phyloP scores from a whole-genome alignment of 2,797 vertebrate genomes.

The Anas bahamensis region DNA sequence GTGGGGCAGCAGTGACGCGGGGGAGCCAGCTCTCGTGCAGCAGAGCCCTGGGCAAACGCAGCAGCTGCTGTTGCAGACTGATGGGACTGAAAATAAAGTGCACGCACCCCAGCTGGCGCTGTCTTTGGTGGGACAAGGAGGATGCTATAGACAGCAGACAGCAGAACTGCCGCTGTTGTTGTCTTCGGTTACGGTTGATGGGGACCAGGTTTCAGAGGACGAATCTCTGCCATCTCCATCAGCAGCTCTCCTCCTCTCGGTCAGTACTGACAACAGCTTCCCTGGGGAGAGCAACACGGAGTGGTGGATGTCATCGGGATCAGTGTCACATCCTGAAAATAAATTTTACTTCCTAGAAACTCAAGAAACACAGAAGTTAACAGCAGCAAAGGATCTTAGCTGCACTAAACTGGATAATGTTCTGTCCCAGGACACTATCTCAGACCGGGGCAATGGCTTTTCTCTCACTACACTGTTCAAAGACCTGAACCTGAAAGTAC shows the following conservation, averaged over 20 bases:
- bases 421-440: not conserved
- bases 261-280: fast-evolving
- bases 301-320: not conserved
- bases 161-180: not conserved
- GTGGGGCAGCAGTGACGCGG: not conserved
- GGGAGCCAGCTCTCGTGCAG: not conserved
- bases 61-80: not conserved
- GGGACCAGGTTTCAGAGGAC: not conserved
- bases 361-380: not conserved
- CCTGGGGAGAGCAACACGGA: not conserved
- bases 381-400: not conserved
- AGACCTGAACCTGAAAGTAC: slow-evolving; percentile 73
- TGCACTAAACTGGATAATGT: not conserved
- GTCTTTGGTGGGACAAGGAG: not conserved
- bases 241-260: not conserved
- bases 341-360: not conserved
- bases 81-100: fast-evolving
- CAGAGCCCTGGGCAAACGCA: not conserved
- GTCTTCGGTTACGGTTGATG: not conserved
- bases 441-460: not conserved
- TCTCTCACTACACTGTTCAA: slow-evolving; percentile 63
- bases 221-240: not conserved
- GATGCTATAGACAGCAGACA: slow-evolving; percentile 26
- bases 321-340: not conserved
- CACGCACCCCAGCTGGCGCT: not conserved